Conservation (phyloP, 2,888 invertebrate genomes). For the Pecten maximus region DNA sequence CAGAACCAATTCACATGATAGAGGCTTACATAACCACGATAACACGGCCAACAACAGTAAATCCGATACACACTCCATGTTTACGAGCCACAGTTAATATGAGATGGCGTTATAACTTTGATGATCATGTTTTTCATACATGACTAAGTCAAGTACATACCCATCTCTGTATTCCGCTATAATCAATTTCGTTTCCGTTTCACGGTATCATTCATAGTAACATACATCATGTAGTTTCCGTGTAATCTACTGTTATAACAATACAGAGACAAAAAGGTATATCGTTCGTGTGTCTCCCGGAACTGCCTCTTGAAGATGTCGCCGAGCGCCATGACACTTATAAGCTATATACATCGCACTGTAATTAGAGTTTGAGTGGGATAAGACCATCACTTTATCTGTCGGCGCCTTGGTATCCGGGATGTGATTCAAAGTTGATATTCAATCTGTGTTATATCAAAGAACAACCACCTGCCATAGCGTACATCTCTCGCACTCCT, state of each 20-base stretch:
- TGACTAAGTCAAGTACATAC: no score
- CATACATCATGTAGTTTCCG: not conserved
- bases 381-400: no score
- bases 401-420: no score
- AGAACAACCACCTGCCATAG: no score
- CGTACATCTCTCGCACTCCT: no score
- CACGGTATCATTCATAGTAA: not conserved
- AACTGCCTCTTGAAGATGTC: not conserved
- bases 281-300: not conserved
- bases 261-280: not conserved
- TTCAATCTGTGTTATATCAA: no score
- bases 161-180: no score
- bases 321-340: no score
- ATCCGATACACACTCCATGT: not conserved
- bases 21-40: not conserved
- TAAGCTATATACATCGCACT: no score
- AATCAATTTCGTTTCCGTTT: no score
- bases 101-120: not conserved
- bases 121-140: not conserved
- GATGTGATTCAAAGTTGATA: no score
- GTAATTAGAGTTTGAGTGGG: no score
- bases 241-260: not conserved
- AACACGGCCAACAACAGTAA: not conserved
- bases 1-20: not conserved
- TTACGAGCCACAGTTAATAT: not conserved